Evolutionary conservation across 2,797 vertebrate genomes (phyloP), one percentile per base, ranked within the genome.

Genomic region (Rhinichthys osculus): DNA sequence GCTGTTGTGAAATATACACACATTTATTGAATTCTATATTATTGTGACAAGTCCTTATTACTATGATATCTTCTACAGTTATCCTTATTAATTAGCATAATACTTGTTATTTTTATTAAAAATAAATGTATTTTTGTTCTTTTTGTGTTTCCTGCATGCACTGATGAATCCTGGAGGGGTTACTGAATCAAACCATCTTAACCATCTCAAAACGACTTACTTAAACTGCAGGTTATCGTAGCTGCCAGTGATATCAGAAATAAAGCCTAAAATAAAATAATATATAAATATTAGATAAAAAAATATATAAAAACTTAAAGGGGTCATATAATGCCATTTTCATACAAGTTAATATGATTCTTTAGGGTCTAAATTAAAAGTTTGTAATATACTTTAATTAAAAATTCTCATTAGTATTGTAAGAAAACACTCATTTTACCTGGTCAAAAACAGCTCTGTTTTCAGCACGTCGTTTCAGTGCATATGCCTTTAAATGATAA

Each of bases 121-220:
- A 72, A 23, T 5, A 44, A 16, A 72, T 27, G 0, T 72, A 8
- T 71, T 44, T 13, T 11, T 71, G 40, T 42, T 40, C 21, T n/a
- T 42, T 71, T 47, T 47, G 44, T n/a, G 38, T 71, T 71, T 42
- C 17, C 4, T 73, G 71, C n/a, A 72, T 73, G 71, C n/a, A 72
- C 23, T 44, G 71, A 73, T 27, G 3, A 73, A 73, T 73, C 7
- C n/a, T 64, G 11, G n/a, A 16, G 4, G 14, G 50, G 50, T 52
- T 52, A 52, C 50, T 52, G 17, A 62, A 27, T 62, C 3, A 27
- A 54, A 19, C 7, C 6, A 54, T 54, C 52, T 54, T 44, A 11
- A 44, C 9, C 9, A 44, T 44, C 10, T 44, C 10, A 44, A 44
- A 44, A 44, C 3, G 2, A 54, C 52, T 7, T 54, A 50, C 16